phyloP scores from a whole-genome alignment of 2,113 vertebrate genomes.

The Orcinus orca region DNA sequence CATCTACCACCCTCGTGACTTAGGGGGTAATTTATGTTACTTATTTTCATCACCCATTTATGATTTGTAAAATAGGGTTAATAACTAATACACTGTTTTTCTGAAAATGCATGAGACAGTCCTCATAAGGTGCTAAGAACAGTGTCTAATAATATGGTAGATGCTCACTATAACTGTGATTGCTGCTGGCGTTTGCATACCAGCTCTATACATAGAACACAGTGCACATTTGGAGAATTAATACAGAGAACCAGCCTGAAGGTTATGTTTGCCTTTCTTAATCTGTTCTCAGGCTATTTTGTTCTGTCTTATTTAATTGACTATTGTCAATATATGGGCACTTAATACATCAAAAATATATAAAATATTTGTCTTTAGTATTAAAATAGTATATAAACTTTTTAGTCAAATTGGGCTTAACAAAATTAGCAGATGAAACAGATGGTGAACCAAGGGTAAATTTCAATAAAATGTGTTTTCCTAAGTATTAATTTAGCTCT shows the following conservation, averaged over 20 bases:
- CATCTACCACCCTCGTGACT: background rate
- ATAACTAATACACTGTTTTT: background rate
- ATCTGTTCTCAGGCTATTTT: background rate
- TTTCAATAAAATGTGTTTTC: background rate
- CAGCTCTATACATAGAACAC: background rate
- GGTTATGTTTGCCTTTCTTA: background rate
- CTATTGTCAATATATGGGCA: background rate
- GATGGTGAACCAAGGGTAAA: background rate
- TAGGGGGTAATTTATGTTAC: background rate
- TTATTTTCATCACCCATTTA: background rate
- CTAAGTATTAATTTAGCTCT: background rate
- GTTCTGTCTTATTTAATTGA: background rate
- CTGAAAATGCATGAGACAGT: background rate
- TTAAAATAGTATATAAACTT: background rate
- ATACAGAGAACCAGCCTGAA: background rate
- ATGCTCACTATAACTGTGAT: too few species aligned
- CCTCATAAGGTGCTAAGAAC: background rate
- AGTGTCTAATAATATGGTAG: background rate
- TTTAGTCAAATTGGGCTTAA: background rate
- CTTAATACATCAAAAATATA: background rate
- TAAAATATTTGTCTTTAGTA: constrained; percentile 9
- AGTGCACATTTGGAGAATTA: background rate
- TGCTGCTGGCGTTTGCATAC: background rate
- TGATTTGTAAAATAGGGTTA: background rate
- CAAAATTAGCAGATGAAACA: background rate